Evolutionary conservation across 2,797 vertebrate species (phyloP).

Genomic region (Intellagama lesueurii): DNA sequence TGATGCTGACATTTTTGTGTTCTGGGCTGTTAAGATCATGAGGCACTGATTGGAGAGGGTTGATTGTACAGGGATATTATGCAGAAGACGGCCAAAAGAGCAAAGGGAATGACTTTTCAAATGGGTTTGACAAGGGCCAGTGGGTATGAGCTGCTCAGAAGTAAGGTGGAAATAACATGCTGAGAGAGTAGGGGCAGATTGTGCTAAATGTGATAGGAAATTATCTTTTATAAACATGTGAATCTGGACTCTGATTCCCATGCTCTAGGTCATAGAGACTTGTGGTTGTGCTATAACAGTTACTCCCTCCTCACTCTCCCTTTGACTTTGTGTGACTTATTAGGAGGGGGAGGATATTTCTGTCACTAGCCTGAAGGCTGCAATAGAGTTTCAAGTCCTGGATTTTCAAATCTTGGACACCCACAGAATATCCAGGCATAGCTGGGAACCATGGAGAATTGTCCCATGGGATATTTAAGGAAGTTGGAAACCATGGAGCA

Average conservation of each 20-base stretch:
- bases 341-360: background rate
- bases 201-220: background rate
- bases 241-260: background rate
- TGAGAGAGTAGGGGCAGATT: conserved; percentile 27
- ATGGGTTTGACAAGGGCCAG: conserved; percentile 30
- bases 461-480: too few relatives aligned
- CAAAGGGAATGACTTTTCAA: conserved; percentile 21
- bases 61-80: background rate
- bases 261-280: background rate
- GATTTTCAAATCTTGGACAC: background rate
- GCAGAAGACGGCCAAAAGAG: conserved; percentile 21
- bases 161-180: conserved; percentile 28
- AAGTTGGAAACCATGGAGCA: background rate
- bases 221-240: background rate
- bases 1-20: conserved; percentile 48
- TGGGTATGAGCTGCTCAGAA: conserved; percentile 36
- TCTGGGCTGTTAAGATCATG: conserved; percentile 35
- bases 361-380: background rate
- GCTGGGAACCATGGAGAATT: too few relatives aligned
- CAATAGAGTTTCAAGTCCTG: background rate
- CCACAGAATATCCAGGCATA: too few relatives aligned
- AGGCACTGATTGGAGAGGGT: conserved; percentile 36
- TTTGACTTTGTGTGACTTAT: background rate
- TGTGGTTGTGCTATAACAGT: background rate
- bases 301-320: background rate